These are phyloP conservation scores for Atrichornis clamosus DNA, from an alignment of 2,113 vertebrate species.

Conservation along the genomic window DNA sequence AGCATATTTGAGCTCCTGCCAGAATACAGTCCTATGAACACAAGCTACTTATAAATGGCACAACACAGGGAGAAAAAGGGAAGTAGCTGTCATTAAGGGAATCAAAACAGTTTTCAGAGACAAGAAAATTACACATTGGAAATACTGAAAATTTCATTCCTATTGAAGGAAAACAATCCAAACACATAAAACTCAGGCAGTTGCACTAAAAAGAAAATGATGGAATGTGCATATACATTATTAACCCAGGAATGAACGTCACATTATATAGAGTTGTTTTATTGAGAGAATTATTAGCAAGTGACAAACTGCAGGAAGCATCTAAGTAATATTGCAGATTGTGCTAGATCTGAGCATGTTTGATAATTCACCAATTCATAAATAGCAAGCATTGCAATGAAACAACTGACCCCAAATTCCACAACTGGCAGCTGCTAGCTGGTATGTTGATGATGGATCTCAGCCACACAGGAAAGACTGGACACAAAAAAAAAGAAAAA, in stretches of 20 bases:
- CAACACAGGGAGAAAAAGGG: background rate
- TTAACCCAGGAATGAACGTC: background rate
- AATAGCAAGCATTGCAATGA: conserved; percentile 27
- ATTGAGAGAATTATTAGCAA: conserved; percentile 1
- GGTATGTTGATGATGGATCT: conserved; percentile 51
- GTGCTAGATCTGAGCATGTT: background rate
- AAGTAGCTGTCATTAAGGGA: background rate
- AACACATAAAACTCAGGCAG: background rate
- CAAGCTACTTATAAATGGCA: background rate
- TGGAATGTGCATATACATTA: background rate
- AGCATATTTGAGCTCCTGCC: background rate
- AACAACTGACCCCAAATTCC: conserved; percentile 69
- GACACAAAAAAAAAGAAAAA: conserved; percentile 32
- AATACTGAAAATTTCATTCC: background rate
- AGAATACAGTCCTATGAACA: background rate
- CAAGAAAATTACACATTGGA: background rate
- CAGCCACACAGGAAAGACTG: conserved; percentile 48
- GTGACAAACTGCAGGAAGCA: conserved; percentile 15
- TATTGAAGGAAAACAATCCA: background rate
- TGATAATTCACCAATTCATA: conserved; percentile 12
- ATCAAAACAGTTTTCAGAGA: background rate
- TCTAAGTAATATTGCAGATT: conserved; percentile 2
- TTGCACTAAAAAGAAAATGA: background rate
- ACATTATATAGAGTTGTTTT: conserved; percentile 7
- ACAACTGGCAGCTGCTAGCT: conserved; percentile 62